These are phyloP conservation scores for Dione juno DNA, from an alignment of 2,888 invertebrate species.

Conservation along the genomic window DNA sequence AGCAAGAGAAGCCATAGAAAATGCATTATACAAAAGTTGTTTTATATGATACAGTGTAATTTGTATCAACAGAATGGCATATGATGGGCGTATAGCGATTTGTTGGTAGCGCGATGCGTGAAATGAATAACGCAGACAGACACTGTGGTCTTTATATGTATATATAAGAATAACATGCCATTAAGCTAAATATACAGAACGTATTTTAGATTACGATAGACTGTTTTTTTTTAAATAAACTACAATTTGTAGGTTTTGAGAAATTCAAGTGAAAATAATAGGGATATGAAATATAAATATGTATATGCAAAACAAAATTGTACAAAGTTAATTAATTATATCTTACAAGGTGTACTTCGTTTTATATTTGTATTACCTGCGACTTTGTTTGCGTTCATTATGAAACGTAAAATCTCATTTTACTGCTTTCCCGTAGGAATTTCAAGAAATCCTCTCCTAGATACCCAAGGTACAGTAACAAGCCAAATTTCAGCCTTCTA, in stretches of 20 bases:
- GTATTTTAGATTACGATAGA: not conserved
- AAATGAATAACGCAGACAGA: constrained; percentile 48
- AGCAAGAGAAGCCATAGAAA: not conserved
- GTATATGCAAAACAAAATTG: no score
- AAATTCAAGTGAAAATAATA: not conserved
- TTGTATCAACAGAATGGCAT: constrained; percentile 25
- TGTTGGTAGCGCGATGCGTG: constrained; percentile 50
- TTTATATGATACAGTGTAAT: constrained; percentile 21
- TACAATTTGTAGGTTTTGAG: not conserved
- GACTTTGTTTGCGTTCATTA: no score
- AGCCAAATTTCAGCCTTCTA: no score
- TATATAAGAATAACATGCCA: constrained; percentile 13
- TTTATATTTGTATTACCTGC: no score
- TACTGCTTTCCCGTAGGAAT: no score
- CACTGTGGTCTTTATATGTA: constrained; percentile 16
- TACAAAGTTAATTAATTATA: no score
- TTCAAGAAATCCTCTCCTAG: no score
- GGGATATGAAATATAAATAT: not conserved
- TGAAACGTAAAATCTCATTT: no score
- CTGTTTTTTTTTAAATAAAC: not conserved
- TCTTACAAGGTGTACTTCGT: no score
- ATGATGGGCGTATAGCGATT: constrained; percentile 43
- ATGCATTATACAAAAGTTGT: not conserved
- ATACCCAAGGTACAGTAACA: no score
- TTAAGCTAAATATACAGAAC: constrained; percentile 5